A percentile compares a stretch with the other conserved stretches of the same genome.
These are phyloP conservation scores for Craseonycteris thonglongyai DNA, from an alignment of 2,113 vertebrate genomes.

Conservation along the genomic window DNA sequence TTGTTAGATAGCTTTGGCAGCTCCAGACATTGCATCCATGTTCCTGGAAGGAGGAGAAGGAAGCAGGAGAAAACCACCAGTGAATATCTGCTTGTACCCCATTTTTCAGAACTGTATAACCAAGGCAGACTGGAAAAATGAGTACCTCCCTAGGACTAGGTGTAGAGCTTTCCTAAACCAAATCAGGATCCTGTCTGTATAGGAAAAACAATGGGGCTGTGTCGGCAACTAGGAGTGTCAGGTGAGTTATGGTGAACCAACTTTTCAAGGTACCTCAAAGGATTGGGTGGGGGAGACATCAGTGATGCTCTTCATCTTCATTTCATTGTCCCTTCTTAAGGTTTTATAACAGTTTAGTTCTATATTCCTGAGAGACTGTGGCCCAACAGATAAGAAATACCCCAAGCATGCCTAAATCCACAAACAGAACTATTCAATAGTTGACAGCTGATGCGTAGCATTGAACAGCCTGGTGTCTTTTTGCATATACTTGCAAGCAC, in stretches of 20 bases:
- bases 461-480: background rate
- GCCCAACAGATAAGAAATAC: background rate
- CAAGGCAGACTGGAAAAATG: background rate
- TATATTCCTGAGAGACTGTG: background rate
- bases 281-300: fast-evolving
- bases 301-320: background rate
- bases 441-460: background rate
- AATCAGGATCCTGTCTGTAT: background rate
- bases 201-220: background rate
- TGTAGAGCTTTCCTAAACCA: background rate
- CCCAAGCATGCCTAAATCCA: background rate
- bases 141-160: background rate
- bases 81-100: background rate
- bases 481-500: background rate
- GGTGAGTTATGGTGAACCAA: background rate
- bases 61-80: background rate
- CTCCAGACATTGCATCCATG: background rate
- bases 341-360: background rate
- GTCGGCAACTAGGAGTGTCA: background rate
- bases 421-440: background rate
- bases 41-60: background rate
- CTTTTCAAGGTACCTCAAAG: background rate
- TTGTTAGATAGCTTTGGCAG: background rate
- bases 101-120: background rate
- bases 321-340: background rate